phyloP scores from a whole-genome alignment of 2,113 vertebrate genomes.

The Amia ocellicauda region DNA sequence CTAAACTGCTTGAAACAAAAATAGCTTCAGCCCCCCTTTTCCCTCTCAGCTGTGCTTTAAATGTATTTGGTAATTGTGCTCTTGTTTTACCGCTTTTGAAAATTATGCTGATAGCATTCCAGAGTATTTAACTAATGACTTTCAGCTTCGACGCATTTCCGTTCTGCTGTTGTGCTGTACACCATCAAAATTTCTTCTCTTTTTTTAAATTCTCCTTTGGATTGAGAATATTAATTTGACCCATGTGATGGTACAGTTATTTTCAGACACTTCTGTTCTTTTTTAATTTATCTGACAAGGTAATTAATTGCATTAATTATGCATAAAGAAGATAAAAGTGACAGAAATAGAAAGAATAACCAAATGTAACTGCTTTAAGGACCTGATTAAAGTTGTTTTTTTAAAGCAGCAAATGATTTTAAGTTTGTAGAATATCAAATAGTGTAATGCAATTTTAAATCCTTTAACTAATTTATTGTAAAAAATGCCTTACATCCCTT shows the following conservation, averaged over 20 bases:
- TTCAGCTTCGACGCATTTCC: constrained; percentile 31
- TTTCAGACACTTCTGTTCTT: constrained; percentile 10
- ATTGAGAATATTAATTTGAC: constrained; percentile 16
- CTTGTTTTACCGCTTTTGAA: constrained; percentile 25
- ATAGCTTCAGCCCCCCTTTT: neutral
- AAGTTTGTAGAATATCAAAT: too few species aligned
- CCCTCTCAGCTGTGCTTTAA: neutral
- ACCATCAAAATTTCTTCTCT: constrained; percentile 19
- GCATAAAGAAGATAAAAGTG: too few species aligned
- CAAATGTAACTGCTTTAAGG: constrained; percentile 2
- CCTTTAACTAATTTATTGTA: too few species aligned
- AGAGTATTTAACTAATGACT: constrained; percentile 28
- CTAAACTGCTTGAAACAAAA: constrained; percentile 17
- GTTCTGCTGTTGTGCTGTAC: constrained; percentile 24
- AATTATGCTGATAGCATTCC: constrained; percentile 25
- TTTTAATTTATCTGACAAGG: constrained; percentile 14
- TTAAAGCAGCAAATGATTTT: too few species aligned
- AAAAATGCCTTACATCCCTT: neutral
- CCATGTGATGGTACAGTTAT: constrained; percentile 12
- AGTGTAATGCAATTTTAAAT: too few species aligned
- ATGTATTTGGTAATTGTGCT: neutral
- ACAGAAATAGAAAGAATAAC: constrained; percentile 20
- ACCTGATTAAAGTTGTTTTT: too few species aligned
- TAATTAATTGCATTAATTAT: too few species aligned
- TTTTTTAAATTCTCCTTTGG: constrained; percentile 5